Evolutionary conservation across 2,888 invertebrate species (phyloP), one percentile per base, ranked within the genome.

Genomic region (Branchinecta sandiegonensis): DNA sequence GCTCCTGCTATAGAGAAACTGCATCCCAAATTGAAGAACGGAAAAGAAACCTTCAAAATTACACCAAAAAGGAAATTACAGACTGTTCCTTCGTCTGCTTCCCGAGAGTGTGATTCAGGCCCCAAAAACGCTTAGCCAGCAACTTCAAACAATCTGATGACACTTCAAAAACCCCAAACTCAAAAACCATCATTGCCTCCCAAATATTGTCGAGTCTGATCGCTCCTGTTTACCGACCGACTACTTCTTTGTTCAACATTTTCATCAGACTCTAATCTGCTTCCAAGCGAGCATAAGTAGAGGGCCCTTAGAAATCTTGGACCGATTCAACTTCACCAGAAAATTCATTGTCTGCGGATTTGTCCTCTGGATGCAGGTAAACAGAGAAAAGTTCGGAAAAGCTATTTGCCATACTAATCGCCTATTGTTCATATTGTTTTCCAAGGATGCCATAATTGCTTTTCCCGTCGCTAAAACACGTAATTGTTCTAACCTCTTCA

Each of bases 241-340:
- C 56, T 56, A 56, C 17, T 56, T 17, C 17, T 14, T 56, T 56
- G 56, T 56, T 56, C 56, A 56, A 56, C 56, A 56, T 56, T 56
- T 56, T 56, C 56, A 56, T 56, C 56, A 56, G 56, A 56, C 56
- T 56, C 56, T 56, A 56, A 56, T 56, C 56, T 56, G 56, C 56
- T 56, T 56, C 17, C 56, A 56, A 56, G 56, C 56, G 17, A 14
- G n/a, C 14, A 17, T n/a, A 14, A 56, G 17, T n/a, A 14, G 56
- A 17, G 56, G 56, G 14, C 56, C 56, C 56, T 56, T 56, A 56
- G 56, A 56, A 56, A 56, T 56, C 56, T 56, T 56, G 56, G 56
- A 56, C 14, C 56, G 56, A 56, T 56, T 56, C 56, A 56, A 56
- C 56, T 56, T 56, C 14, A 56, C n/a, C 56, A 37, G 56, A 56